Evolutionary conservation across 37 sponge, comb jelly and placozoan species (phyloP), one percentile per base, ranked within the genome.

Genomic region (Eunapius fragilis): DNA sequence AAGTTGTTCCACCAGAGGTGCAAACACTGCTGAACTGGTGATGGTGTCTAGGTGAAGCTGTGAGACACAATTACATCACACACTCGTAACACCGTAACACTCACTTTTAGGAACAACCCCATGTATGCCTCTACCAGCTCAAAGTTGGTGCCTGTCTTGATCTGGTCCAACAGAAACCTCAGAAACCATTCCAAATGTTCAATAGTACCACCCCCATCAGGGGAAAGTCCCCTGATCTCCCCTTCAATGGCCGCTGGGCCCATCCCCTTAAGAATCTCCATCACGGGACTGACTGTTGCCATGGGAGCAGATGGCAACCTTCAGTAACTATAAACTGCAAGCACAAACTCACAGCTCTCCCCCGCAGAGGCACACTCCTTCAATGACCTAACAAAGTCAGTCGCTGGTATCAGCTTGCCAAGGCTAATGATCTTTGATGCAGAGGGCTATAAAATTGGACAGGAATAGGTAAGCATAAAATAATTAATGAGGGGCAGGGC

Each of bases 111-210:
- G 67, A 93, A 88, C 13, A 97, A 85, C 28, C 82, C 75, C 31
- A 97, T 68, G 69, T 93, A 89, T 13, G 98, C 58, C 85, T 97
- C 85, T 0, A 91, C 78, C 50, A 97, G 71, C 69, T 97, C 98
- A 82, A 77, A 97, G 82, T 95, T 69, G 47, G n/a, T 81, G 41
- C 88, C 67, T 3, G 78, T 82, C 70, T 86, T 81, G 30, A 95
- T 75, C 77, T 84, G 73, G n/a, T 68, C 35, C n/a, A 80, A 71
- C 49, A 97, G 69, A 35, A 91, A 75, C 25, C 13, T 27, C 89
- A 95, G 76, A 74, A 88, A 33, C 48, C 31, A 28, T 25, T 41
- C 68, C 47, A 90, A 45, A 79, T 68, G 67, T 81, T 83, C 86
- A n/a, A 41, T 71, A 7, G 86, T 82, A 2, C 87, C 77, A 0